Conservation (phyloP, 2,113 vertebrate genomes). For the Sminthopsis crassicaudata region DNA sequence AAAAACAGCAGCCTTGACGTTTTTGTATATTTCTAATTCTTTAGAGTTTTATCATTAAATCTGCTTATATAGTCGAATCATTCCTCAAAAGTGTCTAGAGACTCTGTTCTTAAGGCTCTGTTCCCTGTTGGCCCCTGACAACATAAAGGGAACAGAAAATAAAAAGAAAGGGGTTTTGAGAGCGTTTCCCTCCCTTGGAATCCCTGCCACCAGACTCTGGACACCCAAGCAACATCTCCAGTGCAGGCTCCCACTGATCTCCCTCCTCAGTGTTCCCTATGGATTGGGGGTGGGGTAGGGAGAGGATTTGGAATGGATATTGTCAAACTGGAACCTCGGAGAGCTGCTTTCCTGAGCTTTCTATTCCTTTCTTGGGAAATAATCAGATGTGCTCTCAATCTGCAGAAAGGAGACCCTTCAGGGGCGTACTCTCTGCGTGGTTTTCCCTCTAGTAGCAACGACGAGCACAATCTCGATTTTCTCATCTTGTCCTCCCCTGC, state of each 20-base stretch:
- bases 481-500: background rate
- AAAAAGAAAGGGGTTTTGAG: constrained; percentile 67
- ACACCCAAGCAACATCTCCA: background rate
- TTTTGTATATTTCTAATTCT: constrained; percentile 76
- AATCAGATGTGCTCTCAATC: background rate
- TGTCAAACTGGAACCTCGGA: background rate
- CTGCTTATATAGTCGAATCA: constrained; percentile 76
- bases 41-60: constrained; percentile 80
- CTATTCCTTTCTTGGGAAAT: background rate
- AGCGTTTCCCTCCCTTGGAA: constrained; percentile 18
- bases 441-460: background rate
- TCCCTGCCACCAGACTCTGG: background rate
- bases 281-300: background rate
- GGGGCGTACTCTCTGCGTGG: background rate
- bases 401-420: background rate
- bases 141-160: constrained; percentile 71
- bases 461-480: background rate
- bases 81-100: constrained; percentile 60
- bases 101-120: constrained; percentile 52
- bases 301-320: background rate
- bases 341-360: background rate
- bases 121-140: constrained; percentile 46
- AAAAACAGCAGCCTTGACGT: constrained; percentile 67
- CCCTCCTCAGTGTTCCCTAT: background rate
- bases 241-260: background rate